Percentiles rank a stretch among this genome's conserved stretches.
Conservation (phyloP, 2,888 invertebrate genomes). For the Sminthurides aquaticus region DNA sequence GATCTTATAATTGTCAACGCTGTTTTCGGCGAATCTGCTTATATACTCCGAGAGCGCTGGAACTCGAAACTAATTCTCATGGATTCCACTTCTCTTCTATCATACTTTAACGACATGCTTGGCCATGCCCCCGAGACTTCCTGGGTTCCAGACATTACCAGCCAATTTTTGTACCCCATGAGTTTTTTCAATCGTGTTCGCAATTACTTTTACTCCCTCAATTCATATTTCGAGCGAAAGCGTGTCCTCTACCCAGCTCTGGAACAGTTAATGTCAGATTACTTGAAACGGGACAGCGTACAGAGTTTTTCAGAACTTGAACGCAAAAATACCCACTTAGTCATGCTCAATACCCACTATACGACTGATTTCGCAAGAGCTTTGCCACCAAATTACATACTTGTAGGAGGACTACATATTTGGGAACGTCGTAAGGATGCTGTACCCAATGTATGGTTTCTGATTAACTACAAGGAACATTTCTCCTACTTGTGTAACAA, state of each 20-base stretch:
- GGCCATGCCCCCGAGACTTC: conserved; percentile 3
- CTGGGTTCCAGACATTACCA: conserved; percentile 17
- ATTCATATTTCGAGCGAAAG: not conserved
- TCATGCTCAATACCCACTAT: conserved; percentile 17
- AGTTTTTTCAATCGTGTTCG: conserved; percentile 2
- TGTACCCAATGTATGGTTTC: conserved; percentile 21
- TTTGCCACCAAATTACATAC: conserved; percentile 24
- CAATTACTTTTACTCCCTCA: conserved; percentile 13
- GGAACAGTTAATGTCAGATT: conserved; percentile 7
- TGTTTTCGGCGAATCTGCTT: conserved; percentile 15
- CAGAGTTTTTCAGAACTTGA: conserved; percentile 2
- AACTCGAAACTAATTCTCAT: conserved; percentile 10
- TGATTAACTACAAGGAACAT: too few relatives aligned
- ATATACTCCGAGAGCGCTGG: conserved; percentile 5
- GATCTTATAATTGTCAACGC: conserved; percentile 16
- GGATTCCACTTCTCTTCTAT: conserved; percentile 14
- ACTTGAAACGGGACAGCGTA: not conserved
- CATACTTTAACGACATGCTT: conserved; percentile 11
- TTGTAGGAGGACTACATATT: conserved; percentile 25
- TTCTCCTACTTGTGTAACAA: too few relatives aligned
- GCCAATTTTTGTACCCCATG: conserved; percentile 16
- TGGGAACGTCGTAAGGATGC: conserved; percentile 20
- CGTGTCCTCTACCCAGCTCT: conserved; percentile 8
- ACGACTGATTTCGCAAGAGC: conserved; percentile 14
- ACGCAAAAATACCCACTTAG: conserved; percentile 3